Evolutionary conservation across 2,888 invertebrate species (phyloP), one percentile per base, ranked within the genome.

Genomic region (Petrolisthes manimaculis): DNA sequence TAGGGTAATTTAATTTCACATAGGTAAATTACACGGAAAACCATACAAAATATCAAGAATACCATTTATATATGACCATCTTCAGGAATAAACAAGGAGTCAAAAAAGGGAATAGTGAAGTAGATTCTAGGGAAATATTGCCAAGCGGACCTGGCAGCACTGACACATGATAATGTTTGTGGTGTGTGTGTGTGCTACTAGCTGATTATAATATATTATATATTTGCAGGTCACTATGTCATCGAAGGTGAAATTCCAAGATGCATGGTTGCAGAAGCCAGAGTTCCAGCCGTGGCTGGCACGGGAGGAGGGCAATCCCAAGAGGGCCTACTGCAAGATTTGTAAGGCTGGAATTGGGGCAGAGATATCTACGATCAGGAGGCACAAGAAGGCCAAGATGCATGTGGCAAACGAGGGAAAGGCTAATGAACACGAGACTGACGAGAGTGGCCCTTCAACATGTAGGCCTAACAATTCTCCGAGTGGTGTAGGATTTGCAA

Each of bases 271-370:
- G 74, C n/a, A 74, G 74, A 74, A 74, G 8, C 74, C 74, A 8
- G 74, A 74, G n/a, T 74, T 74, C 14, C 74, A 74, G 74, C 74
- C 74, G 14, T 74, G 74, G 74, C 74, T 74, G n/a, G 74, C 24
- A 8, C 74, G 24, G 8, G n/a, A 74, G n/a, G 74, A 74, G 9
- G 24, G 24, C 14, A n/a, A 74, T 18, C 24, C 24, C 9, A 74
- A 8, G 74, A 74, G n/a, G 24, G 74, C 74, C 14, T 61, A 61
- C 67, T 61, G 67, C 67, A 61, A 61, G 4, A 4, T 61, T 2
- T 61, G 67, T n/a, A n/a, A n/a, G n/a, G n/a, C n/a, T n/a, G n/a
- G n/a, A n/a, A n/a, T n/a, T n/a, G n/a, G n/a, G n/a, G n/a, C n/a
- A n/a, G n/a, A n/a, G n/a, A n/a, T n/a, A n/a, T n/a, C n/a, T n/a